Evolutionary conservation across 1,140 invertebrate species (phyloP), one percentile per base, ranked within the genome.

Genomic region (Cydia amplana): DNA sequence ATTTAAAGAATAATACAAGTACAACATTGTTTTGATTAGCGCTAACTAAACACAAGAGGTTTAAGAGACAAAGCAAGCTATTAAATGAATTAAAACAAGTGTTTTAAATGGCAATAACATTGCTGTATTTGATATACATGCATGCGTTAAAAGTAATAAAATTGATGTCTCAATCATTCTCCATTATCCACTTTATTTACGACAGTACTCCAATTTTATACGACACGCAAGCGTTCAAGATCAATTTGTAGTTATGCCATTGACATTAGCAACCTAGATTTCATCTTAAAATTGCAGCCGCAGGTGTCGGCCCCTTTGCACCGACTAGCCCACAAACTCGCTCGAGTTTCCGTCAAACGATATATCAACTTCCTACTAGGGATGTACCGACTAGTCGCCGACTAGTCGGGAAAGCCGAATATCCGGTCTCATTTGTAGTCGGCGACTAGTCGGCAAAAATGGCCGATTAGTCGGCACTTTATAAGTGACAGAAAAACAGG

Each of bases 251-350:
- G 16, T 20, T 55, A 55, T 1, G 64, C 28, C 25, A 16, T 32
- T 67, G 25, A 28, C 16, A 67, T 67, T 67, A 20, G 9, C 64
- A 67, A 32, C 64, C 64, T 28, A 32, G 25, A 32, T 67, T 67
- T 67, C 23, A 32, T 67, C 20, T 64, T 28, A 32, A n/a, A 67
- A 32, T 67, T 36, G 64, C 23, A 67, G 28, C 28, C 64, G 25
- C 64, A n/a, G 25, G 64, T 67, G 63, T 2, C 25, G 25, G 63
- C 10, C 55, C 0, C 51, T 51, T 51, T 51, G 49, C 43, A 12
- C 43, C 14, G n/a, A 51, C 16, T n/a, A n/a, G 4, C 5, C 49
- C 49, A 51, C 49, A 51, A 51, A 12, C 43, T 49, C 16, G 51
- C 51, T 55, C n/a, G 36, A 55, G 49, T 18, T 55, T 55, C 51